Evolutionary conservation across 2,797 vertebrate species (phyloP).

Genomic region (Enteromius afrohamiltoni): DNA sequence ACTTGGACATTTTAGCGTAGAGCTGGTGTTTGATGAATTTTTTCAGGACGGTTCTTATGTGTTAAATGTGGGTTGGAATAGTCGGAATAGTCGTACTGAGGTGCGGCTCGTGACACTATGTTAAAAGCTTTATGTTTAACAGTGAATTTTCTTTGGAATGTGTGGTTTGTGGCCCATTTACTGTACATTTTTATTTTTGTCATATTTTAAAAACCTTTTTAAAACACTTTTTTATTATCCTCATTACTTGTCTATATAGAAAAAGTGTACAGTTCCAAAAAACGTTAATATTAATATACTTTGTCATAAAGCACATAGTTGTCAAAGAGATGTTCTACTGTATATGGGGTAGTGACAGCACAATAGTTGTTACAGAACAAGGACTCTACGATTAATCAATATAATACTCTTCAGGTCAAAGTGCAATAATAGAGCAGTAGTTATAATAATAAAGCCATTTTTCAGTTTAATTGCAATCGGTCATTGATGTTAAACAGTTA

Average conservation of each 20-base stretch:
- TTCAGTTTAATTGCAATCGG: background rate
- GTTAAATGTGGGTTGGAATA: no score
- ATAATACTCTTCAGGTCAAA: background rate
- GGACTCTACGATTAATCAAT: background rate
- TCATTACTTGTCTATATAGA: no score
- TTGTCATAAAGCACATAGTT: background rate
- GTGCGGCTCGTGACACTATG: no score
- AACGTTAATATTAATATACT: background rate
- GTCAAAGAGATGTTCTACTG: background rate
- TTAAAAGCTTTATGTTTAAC: background rate
- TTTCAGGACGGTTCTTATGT: no score
- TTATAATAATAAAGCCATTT: background rate
- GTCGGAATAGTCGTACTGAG: no score
- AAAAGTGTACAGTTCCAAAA: background rate
- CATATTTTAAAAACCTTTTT: no score
- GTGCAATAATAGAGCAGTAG: slow-evolving; percentile 3
- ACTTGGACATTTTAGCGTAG: no score
- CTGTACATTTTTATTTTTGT: background rate
- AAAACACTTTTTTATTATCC: background rate
- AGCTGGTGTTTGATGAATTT: no score
- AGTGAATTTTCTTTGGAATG: background rate
- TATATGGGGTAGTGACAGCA: background rate
- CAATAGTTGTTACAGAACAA: background rate
- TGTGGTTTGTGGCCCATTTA: background rate
- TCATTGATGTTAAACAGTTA: slow-evolving; percentile 21